A percentile compares a stretch with the other conserved stretches of the same genome.
These are phyloP conservation scores for Melanotaenia trifasciata DNA, from an alignment of 2,797 vertebrate genomes.

Conservation along the genomic window DNA sequence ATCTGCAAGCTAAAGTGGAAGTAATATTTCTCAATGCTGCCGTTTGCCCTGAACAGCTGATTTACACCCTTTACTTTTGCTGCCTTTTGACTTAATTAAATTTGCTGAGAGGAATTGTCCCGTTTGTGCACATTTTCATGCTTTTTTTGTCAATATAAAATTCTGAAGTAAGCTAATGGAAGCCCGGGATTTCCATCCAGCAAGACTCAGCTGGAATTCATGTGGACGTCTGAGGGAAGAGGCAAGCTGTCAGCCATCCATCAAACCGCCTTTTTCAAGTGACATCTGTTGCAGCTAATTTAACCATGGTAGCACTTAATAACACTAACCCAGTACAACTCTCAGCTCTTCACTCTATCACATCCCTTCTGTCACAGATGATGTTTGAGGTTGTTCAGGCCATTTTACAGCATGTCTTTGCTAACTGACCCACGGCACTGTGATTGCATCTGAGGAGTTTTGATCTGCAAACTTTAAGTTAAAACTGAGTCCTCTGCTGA, in stretches of 20 bases:
- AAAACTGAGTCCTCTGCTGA: background rate
- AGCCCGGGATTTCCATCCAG: background rate
- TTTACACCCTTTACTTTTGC: background rate
- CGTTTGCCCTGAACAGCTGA: background rate
- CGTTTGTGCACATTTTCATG: background rate
- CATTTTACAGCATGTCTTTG: no score
- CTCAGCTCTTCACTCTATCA: background rate
- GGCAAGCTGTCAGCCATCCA: constrained; percentile 15
- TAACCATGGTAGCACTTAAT: background rate
- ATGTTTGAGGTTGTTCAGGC: no score
- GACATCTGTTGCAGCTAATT: constrained; percentile 26
- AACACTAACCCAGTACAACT: background rate
- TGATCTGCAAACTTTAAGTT: background rate
- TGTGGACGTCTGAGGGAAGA: background rate
- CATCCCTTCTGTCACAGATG: background rate
- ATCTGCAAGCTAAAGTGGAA: background rate
- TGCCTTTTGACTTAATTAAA: background rate
- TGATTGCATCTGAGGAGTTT: no score
- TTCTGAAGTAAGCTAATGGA: background rate
- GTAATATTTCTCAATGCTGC: background rate
- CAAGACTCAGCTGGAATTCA: background rate
- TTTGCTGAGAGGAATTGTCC: background rate
- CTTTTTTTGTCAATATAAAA: background rate
- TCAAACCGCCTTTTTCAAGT: background rate
- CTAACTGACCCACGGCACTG: no score